Percentiles rank a stretch among this genome's conserved stretches.
These are phyloP conservation scores for Cantharis nigra DNA, from an alignment of 2,888 invertebrate genomes.

Conservation along the genomic window DNA sequence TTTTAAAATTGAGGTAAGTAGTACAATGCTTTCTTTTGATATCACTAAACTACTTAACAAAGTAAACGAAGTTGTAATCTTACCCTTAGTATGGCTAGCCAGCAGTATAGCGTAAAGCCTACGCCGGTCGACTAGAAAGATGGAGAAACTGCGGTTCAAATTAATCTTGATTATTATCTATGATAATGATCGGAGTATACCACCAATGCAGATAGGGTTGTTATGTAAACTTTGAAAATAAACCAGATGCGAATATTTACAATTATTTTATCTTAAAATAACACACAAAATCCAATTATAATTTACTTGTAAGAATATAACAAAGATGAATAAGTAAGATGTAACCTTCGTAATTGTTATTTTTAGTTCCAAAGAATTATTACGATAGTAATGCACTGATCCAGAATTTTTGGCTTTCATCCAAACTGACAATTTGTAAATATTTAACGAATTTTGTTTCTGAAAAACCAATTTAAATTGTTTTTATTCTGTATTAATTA, in stretches of 20 bases:
- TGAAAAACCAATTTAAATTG: background rate
- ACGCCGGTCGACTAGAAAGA: too few relatives aligned
- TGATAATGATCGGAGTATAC: too few relatives aligned
- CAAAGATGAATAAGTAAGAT: background rate
- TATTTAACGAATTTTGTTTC: constrained; percentile 1
- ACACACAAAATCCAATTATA: background rate
- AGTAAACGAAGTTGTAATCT: too few relatives aligned
- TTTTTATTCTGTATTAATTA: background rate
- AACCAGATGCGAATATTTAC: background rate
- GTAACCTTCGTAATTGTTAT: constrained; percentile 23
- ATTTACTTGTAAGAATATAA: background rate
- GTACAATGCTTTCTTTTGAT: background rate
- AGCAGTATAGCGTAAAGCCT: too few relatives aligned
- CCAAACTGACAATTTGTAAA: constrained; percentile 19
- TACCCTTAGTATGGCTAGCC: too few relatives aligned
- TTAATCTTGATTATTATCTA: too few relatives aligned
- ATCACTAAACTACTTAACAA: background rate
- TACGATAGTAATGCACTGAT: constrained; percentile 21
- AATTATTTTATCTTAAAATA: background rate
- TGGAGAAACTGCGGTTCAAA: too few relatives aligned
- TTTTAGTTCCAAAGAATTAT: constrained; percentile 22
- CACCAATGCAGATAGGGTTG: background rate
- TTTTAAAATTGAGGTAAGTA: constrained; percentile 82
- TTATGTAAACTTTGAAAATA: background rate
- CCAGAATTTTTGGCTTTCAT: constrained; percentile 8